These are phyloP conservation scores for Ginglymostoma cirratum DNA, from an alignment of 2,113 vertebrate genomes.

Conservation along the genomic window DNA sequence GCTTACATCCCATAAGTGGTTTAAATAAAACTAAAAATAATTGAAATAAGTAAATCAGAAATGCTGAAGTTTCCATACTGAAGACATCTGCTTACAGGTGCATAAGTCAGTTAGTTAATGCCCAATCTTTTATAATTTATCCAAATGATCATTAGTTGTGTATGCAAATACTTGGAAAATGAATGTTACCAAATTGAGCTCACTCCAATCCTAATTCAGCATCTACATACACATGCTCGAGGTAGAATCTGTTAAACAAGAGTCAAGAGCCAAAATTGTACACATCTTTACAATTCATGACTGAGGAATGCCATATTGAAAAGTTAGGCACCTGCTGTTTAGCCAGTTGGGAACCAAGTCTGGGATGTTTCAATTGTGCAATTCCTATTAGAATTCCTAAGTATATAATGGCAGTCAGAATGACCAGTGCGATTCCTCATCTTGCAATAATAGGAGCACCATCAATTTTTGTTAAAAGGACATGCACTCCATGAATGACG, in stretches of 20 bases:
- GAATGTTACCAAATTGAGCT: not conserved
- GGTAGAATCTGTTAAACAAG: not conserved
- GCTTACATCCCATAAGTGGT: too few relatives aligned
- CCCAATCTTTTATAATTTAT: not conserved
- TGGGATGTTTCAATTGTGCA: not conserved
- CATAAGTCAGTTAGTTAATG: not conserved
- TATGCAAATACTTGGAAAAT: not conserved
- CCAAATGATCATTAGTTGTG: not conserved
- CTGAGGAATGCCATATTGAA: not conserved
- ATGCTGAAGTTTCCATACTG: not conserved
- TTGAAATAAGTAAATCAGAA: not conserved
- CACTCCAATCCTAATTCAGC: not conserved
- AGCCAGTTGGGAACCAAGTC: not conserved
- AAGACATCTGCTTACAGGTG: not conserved
- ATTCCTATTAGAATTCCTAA: not conserved
- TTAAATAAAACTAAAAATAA: too few relatives aligned
- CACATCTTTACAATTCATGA: not conserved
- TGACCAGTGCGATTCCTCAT: not conserved
- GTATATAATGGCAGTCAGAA: not conserved
- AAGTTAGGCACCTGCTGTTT: not conserved
- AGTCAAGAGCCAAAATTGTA: not conserved
- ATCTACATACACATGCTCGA: not conserved
- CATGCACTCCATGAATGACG: not conserved
- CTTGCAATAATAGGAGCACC: not conserved
- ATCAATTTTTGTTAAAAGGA: not conserved